Percentiles rank a stretch among this genome's conserved stretches.
Evolutionary conservation across 2,113 vertebrate species (phyloP).

Genomic region (Onychostruthus taczanowskii): DNA sequence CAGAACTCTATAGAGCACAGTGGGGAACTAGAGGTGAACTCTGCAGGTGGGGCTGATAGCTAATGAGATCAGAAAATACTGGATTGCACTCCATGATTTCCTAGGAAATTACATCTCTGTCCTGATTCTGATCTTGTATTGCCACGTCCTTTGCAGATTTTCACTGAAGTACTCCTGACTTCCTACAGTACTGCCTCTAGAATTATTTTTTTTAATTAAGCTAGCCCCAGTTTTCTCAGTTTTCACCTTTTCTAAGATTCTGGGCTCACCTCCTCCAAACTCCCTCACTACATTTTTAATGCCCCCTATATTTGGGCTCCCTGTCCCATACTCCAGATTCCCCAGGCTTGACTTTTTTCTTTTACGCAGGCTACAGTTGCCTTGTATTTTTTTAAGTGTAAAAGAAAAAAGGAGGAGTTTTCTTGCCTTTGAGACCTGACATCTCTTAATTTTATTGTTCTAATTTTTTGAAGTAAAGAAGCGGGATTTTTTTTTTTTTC

Average conservation of each 20-base stretch:
- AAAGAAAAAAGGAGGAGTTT: neutral
- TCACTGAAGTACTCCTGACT: neutral
- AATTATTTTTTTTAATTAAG: neutral
- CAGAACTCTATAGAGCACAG: neutral
- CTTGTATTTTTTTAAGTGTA: neutral
- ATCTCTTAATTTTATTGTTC: neutral
- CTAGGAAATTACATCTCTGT: neutral
- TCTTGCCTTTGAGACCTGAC: neutral
- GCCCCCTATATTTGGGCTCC: fast-evolving
- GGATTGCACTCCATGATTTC: neutral
- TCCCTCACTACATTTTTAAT: neutral
- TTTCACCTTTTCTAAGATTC: neutral
- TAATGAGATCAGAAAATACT: neutral
- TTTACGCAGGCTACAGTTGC: neutral
- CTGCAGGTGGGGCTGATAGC: neutral
- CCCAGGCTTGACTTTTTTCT: neutral
- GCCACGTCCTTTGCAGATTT: neutral
- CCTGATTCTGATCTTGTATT: neutral
- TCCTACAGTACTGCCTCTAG: neutral
- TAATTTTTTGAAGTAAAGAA: neutral
- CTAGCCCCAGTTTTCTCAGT: neutral
- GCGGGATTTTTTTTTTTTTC: neutral
- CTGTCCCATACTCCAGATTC: neutral
- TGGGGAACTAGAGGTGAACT: neutral
- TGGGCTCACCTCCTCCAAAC: neutral